Percentiles rank a stretch among this genome's conserved stretches.
These are phyloP conservation scores for Thalassaphorura encarpata DNA, from an alignment of 1,140 invertebrate species.

Conservation along the genomic window DNA sequence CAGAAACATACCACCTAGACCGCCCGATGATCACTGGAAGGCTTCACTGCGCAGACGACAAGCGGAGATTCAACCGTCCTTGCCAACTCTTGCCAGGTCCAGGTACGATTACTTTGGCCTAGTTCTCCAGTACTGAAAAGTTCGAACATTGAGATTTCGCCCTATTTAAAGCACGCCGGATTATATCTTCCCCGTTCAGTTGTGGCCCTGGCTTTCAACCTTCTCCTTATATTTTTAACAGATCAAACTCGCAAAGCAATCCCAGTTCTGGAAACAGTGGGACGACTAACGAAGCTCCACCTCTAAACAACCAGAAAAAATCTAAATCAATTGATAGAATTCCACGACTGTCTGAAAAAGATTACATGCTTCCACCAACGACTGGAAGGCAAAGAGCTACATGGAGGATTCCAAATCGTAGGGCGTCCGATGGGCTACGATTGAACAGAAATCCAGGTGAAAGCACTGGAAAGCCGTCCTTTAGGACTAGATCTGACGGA, in stretches of 20 bases:
- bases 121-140: too few relatives aligned
- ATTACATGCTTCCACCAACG: not conserved
- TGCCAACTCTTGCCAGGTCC: constrained; percentile 44
- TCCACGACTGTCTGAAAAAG: constrained; percentile 23
- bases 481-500: constrained; percentile 24
- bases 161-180: not conserved
- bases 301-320: constrained; percentile 24
- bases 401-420: constrained; percentile 27
- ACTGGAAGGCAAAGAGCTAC: constrained; percentile 17
- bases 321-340: constrained; percentile 33
- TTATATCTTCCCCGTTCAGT: not conserved
- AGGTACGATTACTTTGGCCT: too few relatives aligned
- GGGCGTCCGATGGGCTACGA: constrained; percentile 25
- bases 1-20: constrained; percentile 7
- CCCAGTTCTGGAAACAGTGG: constrained; percentile 24
- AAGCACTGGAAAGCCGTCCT: constrained; percentile 3
- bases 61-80: constrained; percentile 52
- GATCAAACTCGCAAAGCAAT: constrained; percentile 33
- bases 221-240: constrained; percentile 7
- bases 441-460: constrained; percentile 4
- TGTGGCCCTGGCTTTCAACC: not conserved
- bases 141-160: too few relatives aligned
- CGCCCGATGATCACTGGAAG: constrained; percentile 44
- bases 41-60: constrained; percentile 50
- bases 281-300: constrained; percentile 10